A percentile compares a stretch with the other conserved stretches of the same genome.
These are phyloP conservation scores for Urosaurus nigricauda DNA, from an alignment of 2,797 vertebrate species.

Conservation along the genomic window DNA sequence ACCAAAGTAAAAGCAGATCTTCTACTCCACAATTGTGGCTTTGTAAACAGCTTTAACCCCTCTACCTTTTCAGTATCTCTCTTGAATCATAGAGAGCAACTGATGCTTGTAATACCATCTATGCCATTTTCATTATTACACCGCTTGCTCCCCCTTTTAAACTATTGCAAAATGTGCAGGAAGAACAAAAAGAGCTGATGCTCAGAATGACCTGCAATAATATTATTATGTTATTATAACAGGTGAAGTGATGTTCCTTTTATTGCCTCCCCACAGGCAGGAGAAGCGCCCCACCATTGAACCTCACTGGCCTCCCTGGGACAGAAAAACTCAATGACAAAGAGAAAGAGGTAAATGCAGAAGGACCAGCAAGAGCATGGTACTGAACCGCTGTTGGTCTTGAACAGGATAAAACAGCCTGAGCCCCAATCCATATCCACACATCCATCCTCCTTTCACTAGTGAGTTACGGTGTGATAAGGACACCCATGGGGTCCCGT, in stretches of 20 bases:
- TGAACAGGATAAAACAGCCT: neutral
- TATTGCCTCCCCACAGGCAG: slow-evolving; percentile 81
- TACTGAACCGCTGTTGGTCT: neutral
- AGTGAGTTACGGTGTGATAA: too few relatives aligned
- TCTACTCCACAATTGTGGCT: too few relatives aligned
- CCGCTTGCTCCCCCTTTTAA: too few relatives aligned
- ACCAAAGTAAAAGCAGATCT: neutral
- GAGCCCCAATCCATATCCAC: neutral
- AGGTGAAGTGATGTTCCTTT: neutral
- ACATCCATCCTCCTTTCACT: too few relatives aligned
- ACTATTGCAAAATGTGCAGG: too few relatives aligned
- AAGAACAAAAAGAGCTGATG: neutral
- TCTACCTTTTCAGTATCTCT: too few relatives aligned
- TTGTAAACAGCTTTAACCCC: neutral
- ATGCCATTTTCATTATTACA: neutral
- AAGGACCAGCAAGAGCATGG: neutral
- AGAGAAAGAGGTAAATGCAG: slow-evolving; percentile 92
- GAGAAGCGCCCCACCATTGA: slow-evolving; percentile 94
- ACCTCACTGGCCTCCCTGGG: slow-evolving; percentile 96
- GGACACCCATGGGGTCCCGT: too few relatives aligned
- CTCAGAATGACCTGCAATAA: neutral
- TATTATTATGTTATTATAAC: too few relatives aligned
- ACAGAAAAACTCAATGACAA: slow-evolving; percentile 97
- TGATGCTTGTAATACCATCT: too few relatives aligned
- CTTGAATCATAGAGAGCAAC: too few relatives aligned